These are phyloP conservation scores for Ormia ochracea DNA, from an alignment of 2,888 invertebrate species.

Conservation along the genomic window DNA sequence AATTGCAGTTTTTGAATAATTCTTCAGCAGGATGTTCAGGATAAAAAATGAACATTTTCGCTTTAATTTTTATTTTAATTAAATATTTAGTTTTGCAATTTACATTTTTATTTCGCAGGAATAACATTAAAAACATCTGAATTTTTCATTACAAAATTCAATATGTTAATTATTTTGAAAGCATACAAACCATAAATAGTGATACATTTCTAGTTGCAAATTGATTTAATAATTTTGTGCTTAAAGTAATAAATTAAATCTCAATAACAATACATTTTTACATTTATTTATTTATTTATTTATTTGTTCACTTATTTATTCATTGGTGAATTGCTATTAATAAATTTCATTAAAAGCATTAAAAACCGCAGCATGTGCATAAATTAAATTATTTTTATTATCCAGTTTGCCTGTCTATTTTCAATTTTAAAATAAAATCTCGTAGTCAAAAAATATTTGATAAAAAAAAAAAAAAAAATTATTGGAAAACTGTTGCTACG, in stretches of 20 bases:
- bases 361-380: constrained; percentile 41
- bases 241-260: not conserved
- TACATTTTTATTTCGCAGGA: no score
- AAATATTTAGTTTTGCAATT: no score
- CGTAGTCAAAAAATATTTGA: not conserved
- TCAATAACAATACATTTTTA: not conserved
- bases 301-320: not conserved
- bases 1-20: no score
- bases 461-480: not conserved
- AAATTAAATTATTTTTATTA: not conserved
- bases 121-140: no score
- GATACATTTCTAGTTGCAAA: not conserved
- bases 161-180: not conserved
- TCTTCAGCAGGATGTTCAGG: no score
- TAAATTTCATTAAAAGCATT: constrained; percentile 34
- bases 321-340: constrained; percentile 21
- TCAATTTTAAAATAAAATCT: not conserved
- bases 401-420: not conserved
- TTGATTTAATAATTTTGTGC: constrained; percentile 14
- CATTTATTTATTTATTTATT: not conserved
- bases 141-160: not conserved
- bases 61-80: no score
- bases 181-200: constrained; percentile 18
- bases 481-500: not conserved
- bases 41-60: no score